Percentiles rank a stretch among this genome's conserved stretches.
These are phyloP conservation scores for Amphiprion ocellaris DNA, from an alignment of 2,113 vertebrate species.

Conservation along the genomic window DNA sequence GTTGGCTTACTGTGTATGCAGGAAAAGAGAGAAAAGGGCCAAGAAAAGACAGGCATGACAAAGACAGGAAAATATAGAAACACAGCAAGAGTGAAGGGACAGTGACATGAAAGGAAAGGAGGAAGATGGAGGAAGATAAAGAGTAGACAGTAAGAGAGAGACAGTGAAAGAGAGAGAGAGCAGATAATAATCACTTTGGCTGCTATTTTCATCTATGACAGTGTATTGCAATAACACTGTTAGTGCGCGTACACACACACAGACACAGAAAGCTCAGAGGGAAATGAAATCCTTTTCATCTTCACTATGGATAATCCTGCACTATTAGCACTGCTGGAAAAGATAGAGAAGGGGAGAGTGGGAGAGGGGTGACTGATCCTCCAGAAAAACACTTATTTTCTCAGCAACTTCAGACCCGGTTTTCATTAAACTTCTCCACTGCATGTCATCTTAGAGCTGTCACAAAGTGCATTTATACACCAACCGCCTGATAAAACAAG, in stretches of 20 bases:
- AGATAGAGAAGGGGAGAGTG: slow-evolving; percentile 1
- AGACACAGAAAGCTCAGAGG: slow-evolving; percentile 28
- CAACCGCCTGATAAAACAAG: not conserved
- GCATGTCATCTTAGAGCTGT: not conserved
- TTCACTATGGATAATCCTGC: slow-evolving; percentile 52
- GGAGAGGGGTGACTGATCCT: slow-evolving; percentile 4
- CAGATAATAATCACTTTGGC: slow-evolving; percentile 50
- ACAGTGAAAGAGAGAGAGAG: not conserved
- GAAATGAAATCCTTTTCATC: slow-evolving; percentile 57
- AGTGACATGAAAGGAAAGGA: not conserved
- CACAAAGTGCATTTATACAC: not conserved
- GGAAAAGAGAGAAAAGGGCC: no score
- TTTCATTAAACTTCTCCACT: slow-evolving; percentile 13
- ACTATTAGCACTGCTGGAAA: slow-evolving; percentile 29
- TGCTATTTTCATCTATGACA: slow-evolving; percentile 44
- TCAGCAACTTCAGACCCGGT: slow-evolving; percentile 18
- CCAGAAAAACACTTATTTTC: slow-evolving; percentile 2
- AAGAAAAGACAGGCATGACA: no score
- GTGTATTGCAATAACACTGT: slow-evolving; percentile 20
- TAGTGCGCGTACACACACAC: not conserved
- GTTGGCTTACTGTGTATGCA: no score
- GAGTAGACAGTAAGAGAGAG: not conserved
- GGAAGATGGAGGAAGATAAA: not conserved
- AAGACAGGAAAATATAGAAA: not conserved
- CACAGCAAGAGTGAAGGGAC: not conserved